phyloP scores from a whole-genome alignment of 2,797 vertebrate species.

The Syngnathus rostellatus region DNA sequence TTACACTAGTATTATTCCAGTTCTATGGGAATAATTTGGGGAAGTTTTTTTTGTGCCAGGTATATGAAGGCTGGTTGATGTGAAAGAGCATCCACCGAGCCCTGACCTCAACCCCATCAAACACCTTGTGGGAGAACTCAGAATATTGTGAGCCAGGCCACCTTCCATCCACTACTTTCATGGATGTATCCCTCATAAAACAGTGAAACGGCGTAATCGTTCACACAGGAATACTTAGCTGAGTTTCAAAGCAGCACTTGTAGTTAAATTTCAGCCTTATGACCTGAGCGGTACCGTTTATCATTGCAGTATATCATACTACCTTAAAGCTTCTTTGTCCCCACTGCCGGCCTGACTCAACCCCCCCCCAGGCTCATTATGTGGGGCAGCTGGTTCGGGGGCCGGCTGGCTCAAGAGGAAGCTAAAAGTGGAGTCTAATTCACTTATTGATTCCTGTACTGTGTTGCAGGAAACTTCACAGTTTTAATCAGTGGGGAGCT shows the following conservation, averaged over 20 bases:
- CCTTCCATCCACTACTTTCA: background rate
- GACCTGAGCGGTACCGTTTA: slow-evolving; percentile 1
- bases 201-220: too few species aligned
- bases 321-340: slow-evolving; percentile 45
- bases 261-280: background rate
- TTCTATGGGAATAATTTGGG: background rate
- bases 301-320: slow-evolving; percentile 23
- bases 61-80: background rate
- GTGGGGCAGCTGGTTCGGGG: slow-evolving; percentile 69
- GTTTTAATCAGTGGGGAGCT: slow-evolving; percentile 49
- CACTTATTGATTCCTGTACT: slow-evolving; percentile 77
- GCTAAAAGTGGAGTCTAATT: slow-evolving; percentile 73
- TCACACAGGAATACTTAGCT: background rate
- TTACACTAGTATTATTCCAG: too few species aligned
- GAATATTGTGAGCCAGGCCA: background rate
- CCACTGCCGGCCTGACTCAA: slow-evolving; percentile 21
- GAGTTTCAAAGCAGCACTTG: background rate
- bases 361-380: slow-evolving; percentile 52
- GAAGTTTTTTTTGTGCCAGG: background rate
- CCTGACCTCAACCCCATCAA: background rate
- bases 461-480: slow-evolving; percentile 73
- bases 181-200: too few species aligned
- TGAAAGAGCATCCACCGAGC: background rate
- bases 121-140: background rate
- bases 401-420: slow-evolving; percentile 68